A percentile compares a stretch with the other conserved stretches of the same genome.
phyloP scores from a whole-genome alignment of 1,140 invertebrate genomes.

The Physella acuta region DNA sequence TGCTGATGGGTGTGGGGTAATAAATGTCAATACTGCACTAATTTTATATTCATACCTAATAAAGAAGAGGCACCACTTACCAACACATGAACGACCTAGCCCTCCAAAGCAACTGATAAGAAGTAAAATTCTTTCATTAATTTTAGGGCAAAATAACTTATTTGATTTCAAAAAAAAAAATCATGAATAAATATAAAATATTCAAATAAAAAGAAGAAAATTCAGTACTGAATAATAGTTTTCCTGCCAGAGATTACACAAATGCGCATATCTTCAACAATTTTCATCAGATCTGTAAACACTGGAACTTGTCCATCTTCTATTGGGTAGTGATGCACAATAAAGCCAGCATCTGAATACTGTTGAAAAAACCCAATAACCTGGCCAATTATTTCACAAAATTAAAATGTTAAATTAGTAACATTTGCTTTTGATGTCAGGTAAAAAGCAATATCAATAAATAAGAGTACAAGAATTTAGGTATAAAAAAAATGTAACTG shows the following conservation, averaged over 20 bases:
- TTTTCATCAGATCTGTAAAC: conserved; percentile 37
- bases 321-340: conserved; percentile 50
- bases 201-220: not conserved
- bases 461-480: not conserved
- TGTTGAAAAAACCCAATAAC: conserved; percentile 11
- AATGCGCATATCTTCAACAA: conserved; percentile 43
- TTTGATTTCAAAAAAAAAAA: too few species aligned
- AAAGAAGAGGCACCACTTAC: conserved; percentile 19
- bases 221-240: conserved; percentile 47
- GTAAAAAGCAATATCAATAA: too few species aligned
- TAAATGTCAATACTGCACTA: not conserved
- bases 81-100: conserved; percentile 26
- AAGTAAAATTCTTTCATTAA: too few species aligned
- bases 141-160: too few species aligned
- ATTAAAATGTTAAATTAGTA: too few species aligned
- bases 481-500: not conserved
- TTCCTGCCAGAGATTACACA: conserved; percentile 38
- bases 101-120: conserved; percentile 29
- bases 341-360: conserved; percentile 32
- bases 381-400: not conserved
- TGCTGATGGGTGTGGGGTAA: not conserved
- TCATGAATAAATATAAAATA: not conserved
- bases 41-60: not conserved
- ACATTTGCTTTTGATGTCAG: too few species aligned
- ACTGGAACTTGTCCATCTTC: conserved; percentile 43